phyloP scores from a whole-genome alignment of 2,797 vertebrate genomes.

The Pseudomugil tenellus region DNA sequence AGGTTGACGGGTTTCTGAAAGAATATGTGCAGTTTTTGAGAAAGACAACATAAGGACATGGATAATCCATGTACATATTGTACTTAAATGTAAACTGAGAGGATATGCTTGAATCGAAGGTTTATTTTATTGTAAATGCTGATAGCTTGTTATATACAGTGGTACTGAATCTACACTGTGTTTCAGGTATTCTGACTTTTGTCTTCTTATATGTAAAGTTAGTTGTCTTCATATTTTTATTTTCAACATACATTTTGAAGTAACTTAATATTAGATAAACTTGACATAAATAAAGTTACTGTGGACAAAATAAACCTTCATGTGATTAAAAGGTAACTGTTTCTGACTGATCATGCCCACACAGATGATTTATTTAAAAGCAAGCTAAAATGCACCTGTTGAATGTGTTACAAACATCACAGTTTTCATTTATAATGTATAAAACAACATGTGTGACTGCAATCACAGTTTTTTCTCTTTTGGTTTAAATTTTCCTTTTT shows the following conservation, averaged over 20 bases:
- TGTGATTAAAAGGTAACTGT: slow-evolving; percentile 5
- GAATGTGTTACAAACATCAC: slow-evolving; percentile 29
- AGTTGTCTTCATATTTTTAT: slow-evolving; percentile 38
- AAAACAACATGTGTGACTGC: slow-evolving; percentile 39
- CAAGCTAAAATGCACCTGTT: slow-evolving; percentile 26
- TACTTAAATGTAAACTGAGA: slow-evolving; percentile 67
- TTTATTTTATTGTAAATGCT: slow-evolving; percentile 68
- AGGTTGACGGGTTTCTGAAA: slow-evolving; percentile 53
- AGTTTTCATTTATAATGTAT: slow-evolving; percentile 33
- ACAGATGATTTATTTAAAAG: slow-evolving; percentile 8
- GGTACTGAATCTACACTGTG: slow-evolving; percentile 37
- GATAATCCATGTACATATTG: slow-evolving; percentile 67
- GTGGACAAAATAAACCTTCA: neutral
- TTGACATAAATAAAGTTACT: slow-evolving; percentile 27
- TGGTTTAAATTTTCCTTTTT: slow-evolving; percentile 22
- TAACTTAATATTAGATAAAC: slow-evolving; percentile 29
- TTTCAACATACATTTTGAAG: slow-evolving; percentile 39
- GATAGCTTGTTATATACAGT: slow-evolving; percentile 49
- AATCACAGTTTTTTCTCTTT: slow-evolving; percentile 30
- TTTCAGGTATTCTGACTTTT: slow-evolving; percentile 58
- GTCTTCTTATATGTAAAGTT: slow-evolving; percentile 52
- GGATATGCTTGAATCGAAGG: slow-evolving; percentile 56
- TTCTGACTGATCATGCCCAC: slow-evolving; percentile 10
- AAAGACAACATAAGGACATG: slow-evolving; percentile 40
- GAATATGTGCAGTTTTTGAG: slow-evolving; percentile 50